Evolutionary conservation across 2,888 invertebrate species (phyloP).

Genomic region (Dysmachus trigonus): DNA sequence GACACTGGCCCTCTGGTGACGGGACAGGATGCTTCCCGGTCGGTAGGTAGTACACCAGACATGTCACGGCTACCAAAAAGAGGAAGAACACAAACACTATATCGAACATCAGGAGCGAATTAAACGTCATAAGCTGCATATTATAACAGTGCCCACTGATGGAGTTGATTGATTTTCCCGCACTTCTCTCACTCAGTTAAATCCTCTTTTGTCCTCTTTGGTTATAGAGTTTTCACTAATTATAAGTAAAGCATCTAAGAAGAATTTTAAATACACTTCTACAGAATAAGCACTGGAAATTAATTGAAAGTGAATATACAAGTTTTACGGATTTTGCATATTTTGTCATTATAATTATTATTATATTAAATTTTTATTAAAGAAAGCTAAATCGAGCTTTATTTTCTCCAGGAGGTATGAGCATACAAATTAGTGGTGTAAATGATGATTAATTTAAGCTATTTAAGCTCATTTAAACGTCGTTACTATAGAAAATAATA

Average conservation of each 20-base stretch:
- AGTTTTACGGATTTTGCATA: not conserved
- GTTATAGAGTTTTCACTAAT: not conserved
- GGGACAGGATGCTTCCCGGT: conserved; percentile 60
- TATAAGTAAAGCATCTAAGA: not conserved
- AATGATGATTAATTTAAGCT: no score
- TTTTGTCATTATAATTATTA: not conserved
- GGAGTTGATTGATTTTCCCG: conserved; percentile 12
- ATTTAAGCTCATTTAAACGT: no score
- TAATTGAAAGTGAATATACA: not conserved
- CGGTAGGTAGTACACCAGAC: conserved; percentile 83
- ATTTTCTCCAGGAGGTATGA: not conserved
- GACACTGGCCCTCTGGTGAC: conserved; percentile 5
- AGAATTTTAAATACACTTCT: not conserved
- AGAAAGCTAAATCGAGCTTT: not conserved
- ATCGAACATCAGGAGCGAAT: conserved; percentile 88
- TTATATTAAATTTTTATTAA: not conserved
- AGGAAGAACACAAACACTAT: conserved; percentile 87
- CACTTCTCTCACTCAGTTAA: not conserved
- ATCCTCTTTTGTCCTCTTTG: not conserved
- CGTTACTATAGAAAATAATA: no score
- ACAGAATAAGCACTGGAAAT: not conserved
- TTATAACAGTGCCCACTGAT: conserved; percentile 44
- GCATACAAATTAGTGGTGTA: no score
- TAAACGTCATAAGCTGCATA: conserved; percentile 87
- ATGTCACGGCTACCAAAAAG: conserved; percentile 84